phyloP scores from a whole-genome alignment of 2,113 vertebrate genomes.

The Tupaia chinensis region DNA sequence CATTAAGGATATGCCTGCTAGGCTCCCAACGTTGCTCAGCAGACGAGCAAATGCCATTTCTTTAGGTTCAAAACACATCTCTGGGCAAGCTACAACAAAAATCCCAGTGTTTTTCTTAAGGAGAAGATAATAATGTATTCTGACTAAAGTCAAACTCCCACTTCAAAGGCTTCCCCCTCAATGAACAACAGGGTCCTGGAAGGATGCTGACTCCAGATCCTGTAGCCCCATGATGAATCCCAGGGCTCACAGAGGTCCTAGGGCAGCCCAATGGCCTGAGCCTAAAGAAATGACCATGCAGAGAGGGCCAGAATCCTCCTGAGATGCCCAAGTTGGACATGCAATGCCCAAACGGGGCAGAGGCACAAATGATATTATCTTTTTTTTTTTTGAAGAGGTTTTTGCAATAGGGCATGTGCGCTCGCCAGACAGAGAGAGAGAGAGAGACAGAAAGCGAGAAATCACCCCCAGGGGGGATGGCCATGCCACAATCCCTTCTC shows the following conservation, averaged over 20 bases:
- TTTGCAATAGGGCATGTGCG: too few relatives aligned
- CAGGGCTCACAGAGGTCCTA: not conserved
- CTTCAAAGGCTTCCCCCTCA: not conserved
- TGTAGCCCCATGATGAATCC: rapidly evolving
- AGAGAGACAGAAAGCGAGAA: too few relatives aligned
- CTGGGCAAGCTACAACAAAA: not conserved
- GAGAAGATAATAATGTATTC: not conserved
- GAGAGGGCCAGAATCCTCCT: not conserved
- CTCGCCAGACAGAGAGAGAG: too few relatives aligned
- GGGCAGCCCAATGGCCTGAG: not conserved
- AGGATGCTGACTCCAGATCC: not conserved
- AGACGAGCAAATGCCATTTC: not conserved
- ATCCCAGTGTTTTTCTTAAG: not conserved
- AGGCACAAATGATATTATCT: too few relatives aligned
- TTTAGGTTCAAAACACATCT: not conserved
- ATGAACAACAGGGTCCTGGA: not conserved
- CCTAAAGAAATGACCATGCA: not conserved
- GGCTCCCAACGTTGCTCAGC: not conserved
- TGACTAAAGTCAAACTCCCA: not conserved
- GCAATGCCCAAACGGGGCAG: not conserved
- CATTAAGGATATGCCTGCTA: not conserved
- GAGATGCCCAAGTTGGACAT: not conserved
- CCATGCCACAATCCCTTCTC: too few relatives aligned
- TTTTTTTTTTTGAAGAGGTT: too few relatives aligned
- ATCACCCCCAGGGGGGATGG: too few relatives aligned